phyloP scores from a whole-genome alignment of 2,888 invertebrate species.

The Cephalotes varians region DNA sequence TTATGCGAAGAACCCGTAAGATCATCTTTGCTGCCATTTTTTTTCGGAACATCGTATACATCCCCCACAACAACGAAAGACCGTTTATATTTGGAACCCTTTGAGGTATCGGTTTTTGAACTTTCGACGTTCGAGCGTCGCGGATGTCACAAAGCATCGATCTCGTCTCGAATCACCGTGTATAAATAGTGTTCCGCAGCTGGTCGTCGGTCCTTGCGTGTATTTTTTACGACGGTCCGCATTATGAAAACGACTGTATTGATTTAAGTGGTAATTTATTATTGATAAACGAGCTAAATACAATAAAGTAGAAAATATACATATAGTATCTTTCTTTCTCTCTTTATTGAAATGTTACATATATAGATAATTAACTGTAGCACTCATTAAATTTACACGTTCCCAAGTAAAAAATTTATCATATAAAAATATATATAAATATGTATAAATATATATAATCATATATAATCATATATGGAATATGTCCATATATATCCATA shows the following conservation, averaged over 20 bases:
- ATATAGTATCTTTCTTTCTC: not conserved
- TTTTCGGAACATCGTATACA: not conserved
- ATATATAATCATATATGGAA: too few relatives aligned
- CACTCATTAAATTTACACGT: not conserved
- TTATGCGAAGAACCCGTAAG: not conserved
- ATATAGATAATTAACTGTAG: not conserved
- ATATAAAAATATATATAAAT: too few relatives aligned
- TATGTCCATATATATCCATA: too few relatives aligned
- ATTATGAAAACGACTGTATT: not conserved
- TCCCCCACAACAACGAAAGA: not conserved
- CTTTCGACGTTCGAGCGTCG: slow-evolving; percentile 12
- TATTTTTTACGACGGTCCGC: not conserved
- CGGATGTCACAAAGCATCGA: slow-evolving; percentile 40
- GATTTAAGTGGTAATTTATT: not conserved
- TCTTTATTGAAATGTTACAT: not conserved
- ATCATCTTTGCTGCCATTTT: slow-evolving; percentile 15
- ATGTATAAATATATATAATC: too few relatives aligned
- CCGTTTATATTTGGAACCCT: slow-evolving; percentile 40
- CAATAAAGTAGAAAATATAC: not conserved
- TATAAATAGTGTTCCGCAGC: slow-evolving; percentile 34
- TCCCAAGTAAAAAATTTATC: too few relatives aligned
- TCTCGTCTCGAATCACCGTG: slow-evolving; percentile 20
- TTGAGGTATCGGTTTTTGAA: slow-evolving; percentile 43
- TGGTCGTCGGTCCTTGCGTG: not conserved
- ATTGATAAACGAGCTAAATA: not conserved